These are phyloP conservation scores for Pseudochaenichthys georgianus DNA, from an alignment of 2,797 vertebrate genomes.

Conservation along the genomic window DNA sequence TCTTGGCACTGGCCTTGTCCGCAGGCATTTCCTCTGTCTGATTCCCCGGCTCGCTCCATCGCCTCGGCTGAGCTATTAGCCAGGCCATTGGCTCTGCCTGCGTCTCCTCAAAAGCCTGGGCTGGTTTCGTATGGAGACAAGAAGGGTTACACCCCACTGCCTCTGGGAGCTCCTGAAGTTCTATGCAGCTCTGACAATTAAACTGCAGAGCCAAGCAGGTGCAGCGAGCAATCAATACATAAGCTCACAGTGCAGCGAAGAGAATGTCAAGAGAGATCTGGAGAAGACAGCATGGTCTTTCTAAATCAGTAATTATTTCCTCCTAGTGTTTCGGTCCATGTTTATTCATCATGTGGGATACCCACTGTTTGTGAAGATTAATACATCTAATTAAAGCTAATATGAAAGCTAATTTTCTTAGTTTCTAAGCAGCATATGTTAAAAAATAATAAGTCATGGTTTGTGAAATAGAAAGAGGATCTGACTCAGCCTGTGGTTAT, in stretches of 20 bases:
- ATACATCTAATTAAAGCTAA: conserved; percentile 5
- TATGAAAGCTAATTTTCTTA: conserved; percentile 22
- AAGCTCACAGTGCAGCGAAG: conserved; percentile 12
- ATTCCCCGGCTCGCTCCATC: conserved; percentile 46
- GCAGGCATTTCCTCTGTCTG: conserved; percentile 40
- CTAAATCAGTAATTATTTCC: conserved; percentile 6
- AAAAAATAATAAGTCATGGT: background rate
- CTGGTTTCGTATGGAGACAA: conserved; percentile 56
- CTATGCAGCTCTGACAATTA: conserved; percentile 58
- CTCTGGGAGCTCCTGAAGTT: conserved; percentile 49
- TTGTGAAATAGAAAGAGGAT: background rate
- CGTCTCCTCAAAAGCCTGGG: conserved; percentile 53
- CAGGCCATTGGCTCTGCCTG: conserved; percentile 50
- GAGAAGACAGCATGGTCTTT: conserved; percentile 22
- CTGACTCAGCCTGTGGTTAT: background rate
- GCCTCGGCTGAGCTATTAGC: conserved; percentile 63
- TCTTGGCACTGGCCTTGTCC: conserved; percentile 32
- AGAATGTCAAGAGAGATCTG: conserved; percentile 60
- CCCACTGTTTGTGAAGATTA: conserved; percentile 14
- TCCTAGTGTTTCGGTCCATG: background rate
- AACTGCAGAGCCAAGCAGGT: conserved; percentile 46
- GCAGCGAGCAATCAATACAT: conserved; percentile 57
- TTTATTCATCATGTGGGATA: conserved; percentile 10
- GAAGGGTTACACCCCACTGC: conserved; percentile 66
- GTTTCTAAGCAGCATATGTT: conserved; percentile 27